phyloP scores from a whole-genome alignment of 1,140 invertebrate genomes.

The Chironomus tepperi region DNA sequence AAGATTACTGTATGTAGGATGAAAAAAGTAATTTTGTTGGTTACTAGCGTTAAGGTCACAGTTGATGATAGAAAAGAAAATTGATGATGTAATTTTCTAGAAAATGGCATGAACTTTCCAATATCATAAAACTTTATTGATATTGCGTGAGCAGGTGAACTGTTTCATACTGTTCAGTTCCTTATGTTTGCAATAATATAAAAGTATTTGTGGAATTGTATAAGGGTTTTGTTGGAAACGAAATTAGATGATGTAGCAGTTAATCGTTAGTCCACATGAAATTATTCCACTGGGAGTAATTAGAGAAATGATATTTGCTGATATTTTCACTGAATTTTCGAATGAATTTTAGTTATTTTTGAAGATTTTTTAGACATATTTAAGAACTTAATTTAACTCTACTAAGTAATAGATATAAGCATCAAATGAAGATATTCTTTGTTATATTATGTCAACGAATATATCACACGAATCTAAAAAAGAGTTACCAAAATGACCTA shows the following conservation, averaged over 20 bases:
- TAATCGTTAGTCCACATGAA: neutral
- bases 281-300: neutral
- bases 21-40: neutral
- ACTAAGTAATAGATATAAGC: too few relatives aligned
- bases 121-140: conserved; percentile 21
- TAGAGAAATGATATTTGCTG: neutral
- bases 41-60: conserved; percentile 12
- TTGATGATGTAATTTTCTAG: neutral
- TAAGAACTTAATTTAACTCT: too few relatives aligned
- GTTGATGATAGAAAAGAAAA: neutral
- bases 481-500: too few relatives aligned
- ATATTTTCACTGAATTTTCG: neutral
- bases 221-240: neutral
- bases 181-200: neutral
- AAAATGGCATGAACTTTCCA: conserved; percentile 11
- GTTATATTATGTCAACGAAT: too few relatives aligned
- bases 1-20: neutral
- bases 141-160: conserved; percentile 16
- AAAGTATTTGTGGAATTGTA: neutral
- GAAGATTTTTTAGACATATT: too few relatives aligned
- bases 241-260: conserved; percentile 18
- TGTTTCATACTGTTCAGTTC: neutral
- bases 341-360: neutral
- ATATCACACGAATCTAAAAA: too few relatives aligned
- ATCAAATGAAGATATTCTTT: too few relatives aligned